phyloP scores from a whole-genome alignment of 2,113 vertebrate genomes.

The Oncorhynchus masou region DNA sequence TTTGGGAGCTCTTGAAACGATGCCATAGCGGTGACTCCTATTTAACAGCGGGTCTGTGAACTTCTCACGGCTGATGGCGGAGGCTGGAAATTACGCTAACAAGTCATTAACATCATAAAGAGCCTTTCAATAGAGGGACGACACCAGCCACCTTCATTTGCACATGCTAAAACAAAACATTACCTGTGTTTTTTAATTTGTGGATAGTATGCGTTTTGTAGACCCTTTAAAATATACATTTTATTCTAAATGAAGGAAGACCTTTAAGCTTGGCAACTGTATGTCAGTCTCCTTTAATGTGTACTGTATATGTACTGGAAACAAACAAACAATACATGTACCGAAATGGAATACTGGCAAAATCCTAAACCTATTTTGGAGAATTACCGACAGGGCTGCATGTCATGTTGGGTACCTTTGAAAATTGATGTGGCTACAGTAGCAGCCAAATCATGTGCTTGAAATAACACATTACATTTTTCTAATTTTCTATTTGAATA shows the following conservation, averaged over 20 bases:
- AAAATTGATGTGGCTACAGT: slow-evolving; percentile 8
- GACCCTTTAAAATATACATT: slow-evolving; percentile 60
- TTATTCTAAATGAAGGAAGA: slow-evolving; percentile 12
- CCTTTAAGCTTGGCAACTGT: slow-evolving; percentile 42
- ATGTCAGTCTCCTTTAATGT: slow-evolving; percentile 24
- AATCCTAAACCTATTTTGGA: slow-evolving; percentile 47
- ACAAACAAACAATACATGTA: slow-evolving; percentile 47
- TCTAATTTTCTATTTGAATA: slow-evolving; percentile 78
- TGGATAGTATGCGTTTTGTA: slow-evolving; percentile 63
- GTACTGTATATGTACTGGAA: slow-evolving; percentile 28
- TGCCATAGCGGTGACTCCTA: slow-evolving; percentile 68
- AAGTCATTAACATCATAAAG: slow-evolving; percentile 84
- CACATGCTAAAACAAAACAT: slow-evolving; percentile 66
- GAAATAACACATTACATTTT: slow-evolving; percentile 65
- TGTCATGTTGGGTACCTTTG: slow-evolving; percentile 27
- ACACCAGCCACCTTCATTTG: slow-evolving; percentile 80
- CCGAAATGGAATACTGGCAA: slow-evolving; percentile 56
- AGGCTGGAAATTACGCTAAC: slow-evolving; percentile 73
- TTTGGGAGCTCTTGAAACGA: slow-evolving; percentile 69
- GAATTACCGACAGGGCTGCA: slow-evolving; percentile 21
- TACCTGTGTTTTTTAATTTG: slow-evolving; percentile 76
- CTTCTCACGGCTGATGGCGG: slow-evolving; percentile 72
- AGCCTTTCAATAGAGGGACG: slow-evolving; percentile 63
- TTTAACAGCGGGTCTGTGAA: slow-evolving; percentile 75
- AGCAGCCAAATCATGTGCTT: slow-evolving; percentile 47